Evolutionary conservation across 2,113 vertebrate species (phyloP), one percentile per base, ranked within the genome.

Genomic region (Alexandromys fortis): DNA sequence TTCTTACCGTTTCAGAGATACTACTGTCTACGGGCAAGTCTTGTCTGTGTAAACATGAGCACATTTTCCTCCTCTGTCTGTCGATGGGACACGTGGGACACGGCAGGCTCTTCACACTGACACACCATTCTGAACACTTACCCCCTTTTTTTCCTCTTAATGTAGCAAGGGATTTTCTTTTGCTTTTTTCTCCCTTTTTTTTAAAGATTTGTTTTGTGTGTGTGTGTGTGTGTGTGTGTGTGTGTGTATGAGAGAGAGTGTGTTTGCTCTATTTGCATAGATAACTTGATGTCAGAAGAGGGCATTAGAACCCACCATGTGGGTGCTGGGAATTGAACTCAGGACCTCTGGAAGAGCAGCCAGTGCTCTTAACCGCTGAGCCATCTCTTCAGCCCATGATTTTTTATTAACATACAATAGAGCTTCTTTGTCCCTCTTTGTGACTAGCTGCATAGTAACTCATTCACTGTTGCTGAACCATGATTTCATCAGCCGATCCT

Each of bases 1-100:
- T 26, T 93, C 77, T 92, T 21, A 78, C 81, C 38, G 35, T 95
- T 95, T 91, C 49, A 95, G 42, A 89, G 38, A 82, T 52, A 2
- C 65, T 28, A 2, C 65, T 28, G 21, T 89, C 67, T 81, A 38
- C 28, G 75, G 30, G 55, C 82, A 93, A 49, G 68, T 83, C 61
- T 65, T 49, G 9, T 68, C 12, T 61, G 8, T 93, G n/a, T 8
- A 14, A 72, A 33, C 68, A n/a, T 21, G 67, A 33, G 42, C 47
- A 38, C 5, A 38, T 76, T 61, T 77, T 93, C 68, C 45, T 92
- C 68, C 45, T 86, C 13, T 22, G 11, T 82, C n/a, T 21, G 35
- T 35, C 33, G 35, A 5, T 24, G 3, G 65, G 45, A 81, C 6
- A 83, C 17, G 11, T 24, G 3, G 65, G 45, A 81, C 6, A 83